These are phyloP conservation scores for Ooceraea biroi DNA, from an alignment of 1,140 invertebrate genomes.

Conservation along the genomic window DNA sequence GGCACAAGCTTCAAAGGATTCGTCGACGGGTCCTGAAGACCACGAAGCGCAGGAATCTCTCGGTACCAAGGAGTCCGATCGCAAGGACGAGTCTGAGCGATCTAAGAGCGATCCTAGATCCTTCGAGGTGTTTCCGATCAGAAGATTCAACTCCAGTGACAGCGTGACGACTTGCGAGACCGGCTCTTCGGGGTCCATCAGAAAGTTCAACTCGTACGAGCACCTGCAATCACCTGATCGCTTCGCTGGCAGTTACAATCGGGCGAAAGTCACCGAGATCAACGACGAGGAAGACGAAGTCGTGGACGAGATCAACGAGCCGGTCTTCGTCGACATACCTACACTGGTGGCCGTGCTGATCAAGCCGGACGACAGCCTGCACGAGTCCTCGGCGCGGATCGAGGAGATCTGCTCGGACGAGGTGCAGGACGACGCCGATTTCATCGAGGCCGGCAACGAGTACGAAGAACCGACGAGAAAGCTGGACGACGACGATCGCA, in stretches of 20 bases:
- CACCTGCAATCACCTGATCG: constrained; percentile 46
- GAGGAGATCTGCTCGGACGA: constrained; percentile 79
- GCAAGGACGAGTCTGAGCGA: background rate
- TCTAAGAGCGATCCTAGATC: background rate
- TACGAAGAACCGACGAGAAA: constrained; percentile 36
- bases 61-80: background rate
- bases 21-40: constrained; percentile 10
- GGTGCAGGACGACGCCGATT: constrained; percentile 69
- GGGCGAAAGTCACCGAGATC: constrained; percentile 72
- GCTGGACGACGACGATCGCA: constrained; percentile 47
- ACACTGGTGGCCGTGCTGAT: constrained; percentile 81
- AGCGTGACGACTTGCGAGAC: constrained; percentile 56
- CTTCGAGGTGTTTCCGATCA: constrained; percentile 6
- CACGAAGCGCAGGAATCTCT: background rate
- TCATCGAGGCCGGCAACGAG: constrained; percentile 53
- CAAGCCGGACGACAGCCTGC: constrained; percentile 76
- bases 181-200: constrained; percentile 26
- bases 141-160: constrained; percentile 75
- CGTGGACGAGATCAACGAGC: constrained; percentile 72
- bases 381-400: constrained; percentile 70
- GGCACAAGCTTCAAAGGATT: constrained; percentile 36
- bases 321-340: constrained; percentile 80
- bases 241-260: constrained; percentile 68
- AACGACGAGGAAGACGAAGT: constrained; percentile 67
- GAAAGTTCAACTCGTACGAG: constrained; percentile 76